A percentile compares a stretch with the other conserved stretches of the same genome.
These are phyloP conservation scores for Heliornis fulica DNA, from an alignment of 2,113 vertebrate genomes.

Conservation along the genomic window DNA sequence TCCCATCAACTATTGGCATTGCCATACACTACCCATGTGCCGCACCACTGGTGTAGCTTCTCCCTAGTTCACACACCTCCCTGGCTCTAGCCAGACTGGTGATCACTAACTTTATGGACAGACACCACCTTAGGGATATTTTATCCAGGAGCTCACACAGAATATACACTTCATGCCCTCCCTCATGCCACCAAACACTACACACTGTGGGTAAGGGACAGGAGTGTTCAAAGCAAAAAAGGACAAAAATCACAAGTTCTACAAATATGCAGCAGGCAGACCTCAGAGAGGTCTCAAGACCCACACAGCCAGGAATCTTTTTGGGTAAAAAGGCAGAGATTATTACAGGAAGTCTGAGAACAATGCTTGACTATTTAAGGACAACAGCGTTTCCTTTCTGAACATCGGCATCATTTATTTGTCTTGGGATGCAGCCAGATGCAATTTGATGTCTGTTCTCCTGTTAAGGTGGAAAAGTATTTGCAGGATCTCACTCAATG, in stretches of 20 bases:
- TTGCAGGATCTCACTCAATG: not conserved
- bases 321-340: conserved; percentile 24
- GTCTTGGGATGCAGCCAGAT: conserved; percentile 38
- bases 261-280: not conserved
- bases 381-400: conserved; percentile 50
- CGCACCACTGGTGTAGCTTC: not conserved
- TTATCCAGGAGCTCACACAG: not conserved
- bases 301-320: not conserved
- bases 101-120: not conserved
- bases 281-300: not conserved
- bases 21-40: fast-evolving
- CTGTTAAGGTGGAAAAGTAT: conserved; percentile 41
- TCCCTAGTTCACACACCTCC: not conserved
- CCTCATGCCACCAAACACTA: not conserved
- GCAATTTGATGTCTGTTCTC: not conserved
- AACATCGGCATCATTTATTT: conserved; percentile 51
- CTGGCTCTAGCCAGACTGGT: not conserved
- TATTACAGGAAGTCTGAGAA: conserved; percentile 58
- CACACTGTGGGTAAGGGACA: not conserved
- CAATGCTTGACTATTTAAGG: conserved; percentile 63
- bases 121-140: not conserved
- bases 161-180: not conserved
- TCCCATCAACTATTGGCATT: not conserved
- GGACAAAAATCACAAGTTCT: not conserved
- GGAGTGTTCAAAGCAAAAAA: not conserved